These are phyloP conservation scores for Rhinopithecus roxellana DNA, from an alignment of 2,113 vertebrate species.

Conservation along the genomic window DNA sequence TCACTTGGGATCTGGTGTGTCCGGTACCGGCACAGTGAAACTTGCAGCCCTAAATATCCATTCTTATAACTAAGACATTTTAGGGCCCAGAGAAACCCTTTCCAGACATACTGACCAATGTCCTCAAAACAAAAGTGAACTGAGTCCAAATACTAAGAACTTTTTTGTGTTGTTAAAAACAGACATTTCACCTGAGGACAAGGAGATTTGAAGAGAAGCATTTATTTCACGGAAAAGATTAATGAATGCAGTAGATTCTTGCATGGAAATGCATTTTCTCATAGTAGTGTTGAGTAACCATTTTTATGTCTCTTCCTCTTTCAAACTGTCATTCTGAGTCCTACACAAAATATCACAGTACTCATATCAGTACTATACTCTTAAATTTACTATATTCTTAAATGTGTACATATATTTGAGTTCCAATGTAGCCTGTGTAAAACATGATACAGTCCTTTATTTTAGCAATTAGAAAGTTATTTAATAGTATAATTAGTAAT, in stretches of 20 bases:
- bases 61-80: neutral
- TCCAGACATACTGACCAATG: neutral
- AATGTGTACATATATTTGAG: neutral
- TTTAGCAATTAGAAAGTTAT: neutral
- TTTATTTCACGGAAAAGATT: conserved; percentile 1
- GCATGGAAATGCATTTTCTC: neutral
- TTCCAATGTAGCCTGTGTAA: neutral
- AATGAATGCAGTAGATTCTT: neutral
- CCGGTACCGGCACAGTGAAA: neutral
- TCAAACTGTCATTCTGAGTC: neutral
- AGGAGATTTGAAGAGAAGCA: neutral
- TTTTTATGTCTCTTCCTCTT: neutral
- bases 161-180: neutral
- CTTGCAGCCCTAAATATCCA: neutral
- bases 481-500: neutral
- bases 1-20: neutral
- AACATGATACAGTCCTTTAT: neutral
- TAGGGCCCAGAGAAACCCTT: neutral
- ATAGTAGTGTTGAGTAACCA: neutral
- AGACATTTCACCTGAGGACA: neutral
- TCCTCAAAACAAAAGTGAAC: neutral
- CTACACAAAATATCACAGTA: neutral
- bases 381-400: neutral
- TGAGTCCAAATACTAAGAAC: neutral
- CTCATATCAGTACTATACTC: neutral